These are phyloP conservation scores for Lasiommata megera DNA, from an alignment of 2,888 invertebrate genomes.

Conservation along the genomic window DNA sequence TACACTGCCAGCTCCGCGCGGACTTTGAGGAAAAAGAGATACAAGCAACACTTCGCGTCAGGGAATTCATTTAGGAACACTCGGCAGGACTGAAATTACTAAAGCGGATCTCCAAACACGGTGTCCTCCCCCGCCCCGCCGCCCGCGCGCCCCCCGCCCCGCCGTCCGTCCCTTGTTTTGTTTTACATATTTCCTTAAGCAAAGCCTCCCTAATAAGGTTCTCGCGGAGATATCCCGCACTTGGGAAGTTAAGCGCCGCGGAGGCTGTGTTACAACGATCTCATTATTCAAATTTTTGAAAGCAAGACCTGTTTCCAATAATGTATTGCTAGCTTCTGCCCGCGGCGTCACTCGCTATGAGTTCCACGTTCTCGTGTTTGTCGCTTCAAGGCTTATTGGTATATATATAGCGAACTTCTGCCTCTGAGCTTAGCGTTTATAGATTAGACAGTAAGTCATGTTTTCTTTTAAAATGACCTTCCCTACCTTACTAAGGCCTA, in stretches of 20 bases:
- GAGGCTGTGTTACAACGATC: not conserved
- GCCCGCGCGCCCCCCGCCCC: not conserved
- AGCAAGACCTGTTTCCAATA: not conserved
- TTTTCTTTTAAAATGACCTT: too few species aligned
- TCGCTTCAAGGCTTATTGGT: too few species aligned
- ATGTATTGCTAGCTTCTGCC: too few species aligned
- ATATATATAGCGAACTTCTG: too few species aligned
- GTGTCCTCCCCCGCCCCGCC: not conserved
- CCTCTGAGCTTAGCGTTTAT: too few species aligned
- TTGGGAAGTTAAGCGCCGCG: not conserved
- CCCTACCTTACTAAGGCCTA: too few species aligned
- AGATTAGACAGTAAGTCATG: too few species aligned
- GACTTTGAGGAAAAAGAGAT: not conserved
- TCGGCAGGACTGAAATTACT: not conserved
- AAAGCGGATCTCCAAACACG: not conserved
- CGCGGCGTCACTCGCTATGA: too few species aligned
- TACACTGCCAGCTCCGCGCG: not conserved
- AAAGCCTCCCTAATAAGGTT: slow-evolving; percentile 5
- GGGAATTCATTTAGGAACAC: not conserved
- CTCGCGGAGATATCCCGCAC: not conserved
- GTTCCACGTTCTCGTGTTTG: too few species aligned
- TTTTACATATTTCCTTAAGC: slow-evolving; percentile 1
- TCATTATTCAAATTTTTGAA: not conserved
- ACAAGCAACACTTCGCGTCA: not conserved
- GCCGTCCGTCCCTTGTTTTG: not conserved